Evolutionary conservation across 2,113 vertebrate species (phyloP).

Genomic region (Xiphorhynchus elegans): DNA sequence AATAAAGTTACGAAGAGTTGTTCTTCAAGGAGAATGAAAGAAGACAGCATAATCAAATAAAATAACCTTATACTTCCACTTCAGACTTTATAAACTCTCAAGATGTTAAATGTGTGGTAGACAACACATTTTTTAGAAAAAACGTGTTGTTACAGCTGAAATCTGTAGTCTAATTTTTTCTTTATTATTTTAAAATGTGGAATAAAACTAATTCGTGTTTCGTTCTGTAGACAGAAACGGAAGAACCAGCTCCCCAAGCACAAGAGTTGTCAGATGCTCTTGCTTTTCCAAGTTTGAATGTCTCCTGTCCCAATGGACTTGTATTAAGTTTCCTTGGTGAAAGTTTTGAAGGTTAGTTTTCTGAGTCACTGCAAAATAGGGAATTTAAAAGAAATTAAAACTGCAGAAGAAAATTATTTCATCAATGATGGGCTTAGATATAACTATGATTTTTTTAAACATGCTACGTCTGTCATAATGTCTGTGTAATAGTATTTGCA

Average conservation of each 20-base stretch:
- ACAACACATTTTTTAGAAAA: background rate
- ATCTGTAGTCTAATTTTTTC: background rate
- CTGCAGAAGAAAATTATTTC: background rate
- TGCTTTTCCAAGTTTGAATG: slow-evolving; percentile 76
- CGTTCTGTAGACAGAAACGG: slow-evolving; percentile 57
- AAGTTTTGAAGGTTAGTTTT: slow-evolving; percentile 71
- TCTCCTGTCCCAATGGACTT: slow-evolving; percentile 87
- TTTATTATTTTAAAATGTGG: background rate
- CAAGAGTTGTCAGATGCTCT: background rate
- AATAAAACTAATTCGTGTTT: background rate
- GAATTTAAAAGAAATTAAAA: background rate
- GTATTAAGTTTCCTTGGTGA: slow-evolving; percentile 81
- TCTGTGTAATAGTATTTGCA: background rate
- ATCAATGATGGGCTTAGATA: background rate
- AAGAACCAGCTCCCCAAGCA: slow-evolving; percentile 17
- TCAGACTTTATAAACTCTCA: background rate
- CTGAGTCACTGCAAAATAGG: background rate
- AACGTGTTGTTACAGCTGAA: background rate
- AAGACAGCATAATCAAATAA: background rate
- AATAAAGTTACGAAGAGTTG: background rate
- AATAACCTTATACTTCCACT: background rate
- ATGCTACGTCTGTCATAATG: background rate
- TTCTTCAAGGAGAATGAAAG: background rate
- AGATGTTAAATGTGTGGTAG: background rate
- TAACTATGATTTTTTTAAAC: background rate